Base-by-base conservation (phyloP, 2,113 vertebrate genomes). In the Beaufortia kweichowensis region DNA sequence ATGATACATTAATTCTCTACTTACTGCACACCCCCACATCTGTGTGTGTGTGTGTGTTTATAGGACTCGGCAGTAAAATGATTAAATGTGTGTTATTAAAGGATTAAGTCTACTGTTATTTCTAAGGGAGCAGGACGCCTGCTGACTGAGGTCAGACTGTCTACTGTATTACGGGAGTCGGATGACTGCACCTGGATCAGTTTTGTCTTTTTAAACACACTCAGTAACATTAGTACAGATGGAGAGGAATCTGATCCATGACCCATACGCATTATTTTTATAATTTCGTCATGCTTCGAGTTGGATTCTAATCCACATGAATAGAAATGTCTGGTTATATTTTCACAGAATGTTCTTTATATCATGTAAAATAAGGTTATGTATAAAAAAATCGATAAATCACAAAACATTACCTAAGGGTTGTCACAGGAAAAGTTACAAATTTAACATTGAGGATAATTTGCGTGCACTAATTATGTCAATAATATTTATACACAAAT, bases 21-120 rank as follows among this genome's bases (percentile, higher is more conserved):
- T 28, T 59, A 9, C 43, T 19, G 21, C 19, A 48, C 63, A 50
- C 28, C 53, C 56, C 56, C 35, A 61, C 39, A 73, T 50, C 57
- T 62, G 21, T 41, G 53, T 60, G 53, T 62, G 59, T 57, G 57
- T 67, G 62, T 67, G 59, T n/a, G n/a, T 69, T 60, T 71, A 61
- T 74, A 61, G 11, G 71, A 61, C 11, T 23, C 23, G 41, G 74
- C 29, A 72, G 79, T 63, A 56, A 39, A 53, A 59, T 71, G 69
- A 80, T 76, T 39, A 64, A 80, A 76, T 76, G 23, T 35, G 66
- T 71, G 66, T 77, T 77, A 66, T 81, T 81, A 81, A 57, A 81
- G 79, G 79, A 81, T 77, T 72, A 77, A 53, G 41, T 59, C 39
- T 71, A 57, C 81, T 79, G 72, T 71, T 67, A 71, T 79, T 76